Evolutionary conservation across 2,797 vertebrate genomes (phyloP), one percentile per base, ranked within the genome.

Genomic region (Cynopterus sphinx): DNA sequence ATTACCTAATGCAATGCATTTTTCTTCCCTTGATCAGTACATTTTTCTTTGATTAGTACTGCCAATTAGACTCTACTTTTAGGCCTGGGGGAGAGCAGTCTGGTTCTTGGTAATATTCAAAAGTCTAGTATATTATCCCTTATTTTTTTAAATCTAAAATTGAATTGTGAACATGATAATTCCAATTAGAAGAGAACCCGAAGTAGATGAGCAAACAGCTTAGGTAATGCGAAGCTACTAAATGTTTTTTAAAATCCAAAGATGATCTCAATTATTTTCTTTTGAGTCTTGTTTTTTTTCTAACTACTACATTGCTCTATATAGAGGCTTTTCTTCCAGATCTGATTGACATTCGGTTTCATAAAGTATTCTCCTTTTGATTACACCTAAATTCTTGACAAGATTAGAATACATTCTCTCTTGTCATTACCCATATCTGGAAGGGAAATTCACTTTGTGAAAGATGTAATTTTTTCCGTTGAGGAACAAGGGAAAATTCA

Each of bases 361-460:
- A 79, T n/a, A 49, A 83, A 84, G 63, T 28, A 43, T 33, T 24
- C 74, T 41, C 6, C 41, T n/a, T 49, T 36, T 90, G 93, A 86
- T 82, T 82, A 68, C 1, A 83, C 26, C 43, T 68, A 51, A 78
- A 67, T 87, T 28, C 55, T 85, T 88, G 41, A 74, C 22, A 36
- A 74, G 65, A 75, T 90, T 86, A 90, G 77, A 92, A 43, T 79
- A n/a, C 1, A 2, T 71, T 90, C 41, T 81, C 17, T 65, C 46
- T 82, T 68, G 12, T 61, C 12, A 74, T 90, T 74, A 49, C 4
- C 10, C 22, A 51, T 74, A 36, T 63, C 65, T 75, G 53, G 86
- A 92, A 90, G 51, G n/a, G 39, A 86, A 90, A 74, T 68, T 83
- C 63, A 51, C 55, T 91, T 96, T 79, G 36, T 84, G 39, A 90